Evolutionary conservation across 2,888 invertebrate genomes (phyloP).

Genomic region (Glaucopsyche alexis): DNA sequence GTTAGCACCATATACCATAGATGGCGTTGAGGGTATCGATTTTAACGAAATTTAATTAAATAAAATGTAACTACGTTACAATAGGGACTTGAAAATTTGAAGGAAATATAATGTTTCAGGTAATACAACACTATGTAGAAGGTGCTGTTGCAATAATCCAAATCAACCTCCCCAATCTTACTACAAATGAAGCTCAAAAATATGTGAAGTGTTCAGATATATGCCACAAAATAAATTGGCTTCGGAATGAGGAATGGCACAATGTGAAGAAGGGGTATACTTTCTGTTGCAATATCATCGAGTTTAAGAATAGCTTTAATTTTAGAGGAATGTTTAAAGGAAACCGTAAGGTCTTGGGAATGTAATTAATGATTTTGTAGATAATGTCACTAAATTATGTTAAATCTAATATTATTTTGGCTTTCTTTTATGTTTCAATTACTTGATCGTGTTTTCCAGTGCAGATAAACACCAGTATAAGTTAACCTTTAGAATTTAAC

Average conservation of each 20-base stretch:
- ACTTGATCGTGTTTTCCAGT: too few relatives aligned
- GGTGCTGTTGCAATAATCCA: conserved; percentile 56
- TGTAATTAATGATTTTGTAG: too few relatives aligned
- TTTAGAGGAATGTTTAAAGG: not conserved
- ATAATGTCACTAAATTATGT: too few relatives aligned
- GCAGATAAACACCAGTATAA: too few relatives aligned
- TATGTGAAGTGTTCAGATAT: conserved; percentile 52
- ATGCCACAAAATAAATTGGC: conserved; percentile 50
- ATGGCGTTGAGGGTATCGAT: too few relatives aligned
- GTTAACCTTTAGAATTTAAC: too few relatives aligned
- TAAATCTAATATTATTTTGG: too few relatives aligned
- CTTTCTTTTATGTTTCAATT: too few relatives aligned
- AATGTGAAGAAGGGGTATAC: conserved; percentile 49
- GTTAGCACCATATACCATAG: too few relatives aligned
- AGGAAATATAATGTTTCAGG: conserved; percentile 49
- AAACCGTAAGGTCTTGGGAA: not conserved
- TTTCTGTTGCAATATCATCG: conserved; percentile 51
- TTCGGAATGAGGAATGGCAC: conserved; percentile 47
- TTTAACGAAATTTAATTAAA: too few relatives aligned
- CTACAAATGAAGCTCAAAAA: conserved; percentile 35
- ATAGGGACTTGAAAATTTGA: too few relatives aligned
- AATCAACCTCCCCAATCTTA: conserved; percentile 54
- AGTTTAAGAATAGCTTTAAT: conserved; percentile 45
- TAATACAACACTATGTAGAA: conserved; percentile 48
- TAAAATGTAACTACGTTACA: too few relatives aligned